Percentiles rank a stretch among this genome's conserved stretches.
Evolutionary conservation across 2,113 vertebrate species (phyloP).

Genomic region (Haemorhous mexicanus): DNA sequence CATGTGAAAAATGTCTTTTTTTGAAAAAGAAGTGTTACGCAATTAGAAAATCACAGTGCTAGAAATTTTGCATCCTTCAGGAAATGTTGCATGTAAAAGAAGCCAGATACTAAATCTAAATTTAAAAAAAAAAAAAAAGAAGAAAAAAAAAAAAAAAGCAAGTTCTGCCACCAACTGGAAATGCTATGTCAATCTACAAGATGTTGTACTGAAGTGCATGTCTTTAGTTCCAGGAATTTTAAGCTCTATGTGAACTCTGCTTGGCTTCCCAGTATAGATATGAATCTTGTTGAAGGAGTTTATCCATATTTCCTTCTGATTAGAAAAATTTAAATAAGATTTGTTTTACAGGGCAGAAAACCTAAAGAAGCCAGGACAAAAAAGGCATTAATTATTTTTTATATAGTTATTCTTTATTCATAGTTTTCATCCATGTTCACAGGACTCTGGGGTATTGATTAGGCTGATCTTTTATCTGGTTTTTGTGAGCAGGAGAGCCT

Average conservation of each 20-base stretch:
- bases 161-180: constrained; percentile 10
- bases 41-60: constrained; percentile 58
- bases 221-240: constrained; percentile 20
- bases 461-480: background rate
- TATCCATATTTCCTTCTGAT: constrained; percentile 22
- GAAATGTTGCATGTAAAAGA: constrained; percentile 30
- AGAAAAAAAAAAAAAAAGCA: background rate
- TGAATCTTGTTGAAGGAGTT: constrained; percentile 19
- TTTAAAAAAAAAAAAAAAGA: background rate
- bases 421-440: background rate
- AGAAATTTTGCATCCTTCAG: constrained; percentile 44
- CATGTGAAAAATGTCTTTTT: constrained; percentile 56
- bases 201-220: background rate
- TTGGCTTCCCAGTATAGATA: constrained; percentile 9
- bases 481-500: background rate
- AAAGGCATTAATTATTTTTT: background rate
- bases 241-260: constrained; percentile 15
- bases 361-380: background rate
- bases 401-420: background rate
- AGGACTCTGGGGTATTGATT: background rate
- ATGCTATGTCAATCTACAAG: background rate
- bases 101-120: constrained; percentile 28
- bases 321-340: background rate
- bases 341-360: background rate
- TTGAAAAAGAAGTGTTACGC: constrained; percentile 29